Evolutionary conservation across 2,113 vertebrate species (phyloP).

Genomic region (Callopanchax toddi): DNA sequence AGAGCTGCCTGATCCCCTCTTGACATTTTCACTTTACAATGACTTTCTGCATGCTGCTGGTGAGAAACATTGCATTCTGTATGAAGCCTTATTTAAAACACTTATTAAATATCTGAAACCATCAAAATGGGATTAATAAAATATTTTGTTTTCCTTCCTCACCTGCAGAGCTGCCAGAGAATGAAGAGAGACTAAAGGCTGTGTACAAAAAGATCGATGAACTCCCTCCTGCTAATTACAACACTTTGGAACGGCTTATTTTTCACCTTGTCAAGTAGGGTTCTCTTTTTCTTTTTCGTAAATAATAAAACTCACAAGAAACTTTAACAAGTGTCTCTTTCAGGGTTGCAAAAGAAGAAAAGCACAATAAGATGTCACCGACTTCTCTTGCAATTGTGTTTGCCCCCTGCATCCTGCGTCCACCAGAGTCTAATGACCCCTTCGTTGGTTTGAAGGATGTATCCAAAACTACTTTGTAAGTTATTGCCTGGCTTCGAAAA

Average conservation of each 20-base stretch:
- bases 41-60: constrained; percentile 91
- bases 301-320: neutral
- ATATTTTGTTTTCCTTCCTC: neutral
- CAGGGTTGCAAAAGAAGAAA: constrained; percentile 91
- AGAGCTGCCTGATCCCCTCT: constrained; percentile 93
- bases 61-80: constrained; percentile 67
- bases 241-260: constrained; percentile 89
- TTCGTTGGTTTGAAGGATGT: constrained; percentile 93
- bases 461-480: constrained; percentile 91
- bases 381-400: constrained; percentile 93
- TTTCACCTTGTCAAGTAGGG: constrained; percentile 94
- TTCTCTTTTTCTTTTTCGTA: neutral
- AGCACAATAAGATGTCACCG: constrained; percentile 92
- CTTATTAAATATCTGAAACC: too few relatives aligned
- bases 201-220: constrained; percentile 91
- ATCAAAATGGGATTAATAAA: too few relatives aligned
- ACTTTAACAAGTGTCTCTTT: constrained; percentile 12
- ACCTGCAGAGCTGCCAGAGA: constrained; percentile 88
- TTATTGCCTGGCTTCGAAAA: constrained; percentile 15
- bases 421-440: constrained; percentile 87
- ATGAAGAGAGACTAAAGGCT: constrained; percentile 85
- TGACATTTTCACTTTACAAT: constrained; percentile 91
- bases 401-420: constrained; percentile 92
- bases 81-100: too few relatives aligned
- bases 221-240: constrained; percentile 88